Percentiles rank a stretch among this genome's conserved stretches.
phyloP scores from a whole-genome alignment of 2,113 vertebrate genomes.

The Condylura cristata region DNA sequence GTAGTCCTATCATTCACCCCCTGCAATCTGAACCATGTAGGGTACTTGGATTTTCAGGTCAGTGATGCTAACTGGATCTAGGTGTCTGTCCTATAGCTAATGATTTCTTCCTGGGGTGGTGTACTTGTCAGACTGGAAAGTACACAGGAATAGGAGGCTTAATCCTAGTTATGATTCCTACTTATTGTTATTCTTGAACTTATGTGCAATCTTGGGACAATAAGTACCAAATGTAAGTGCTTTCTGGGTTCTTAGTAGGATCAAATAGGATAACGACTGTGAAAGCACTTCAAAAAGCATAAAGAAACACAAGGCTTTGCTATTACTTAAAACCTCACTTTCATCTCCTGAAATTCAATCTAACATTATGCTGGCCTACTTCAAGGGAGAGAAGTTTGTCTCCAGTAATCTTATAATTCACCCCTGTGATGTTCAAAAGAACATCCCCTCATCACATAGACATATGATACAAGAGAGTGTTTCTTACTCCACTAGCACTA shows the following conservation, averaged over 20 bases:
- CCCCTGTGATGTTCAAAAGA: neutral
- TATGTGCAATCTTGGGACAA: conserved; percentile 18
- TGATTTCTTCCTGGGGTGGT: neutral
- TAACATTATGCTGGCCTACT: neutral
- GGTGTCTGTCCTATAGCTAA: too few relatives aligned
- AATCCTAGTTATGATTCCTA: neutral
- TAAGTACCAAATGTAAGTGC: neutral
- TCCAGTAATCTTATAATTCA: conserved; percentile 10
- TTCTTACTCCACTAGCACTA: neutral
- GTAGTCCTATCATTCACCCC: neutral
- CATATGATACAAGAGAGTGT: neutral
- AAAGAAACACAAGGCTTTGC: conserved; percentile 60
- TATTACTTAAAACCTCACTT: conserved; percentile 28
- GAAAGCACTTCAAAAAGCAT: conserved; percentile 58
- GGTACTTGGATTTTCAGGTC: neutral
- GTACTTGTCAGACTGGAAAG: neutral
- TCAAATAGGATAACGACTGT: conserved; percentile 48
- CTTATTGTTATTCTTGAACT: neutral
- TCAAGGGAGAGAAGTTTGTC: neutral
- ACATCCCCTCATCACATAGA: neutral
- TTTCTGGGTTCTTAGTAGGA: conserved; percentile 46
- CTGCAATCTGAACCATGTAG: neutral
- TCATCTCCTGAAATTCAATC: conserved; percentile 55
- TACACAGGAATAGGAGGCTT: neutral
- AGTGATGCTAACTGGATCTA: neutral